These are phyloP conservation scores for Tupiocoris notatus DNA, from an alignment of 2,888 invertebrate genomes.

Conservation along the genomic window DNA sequence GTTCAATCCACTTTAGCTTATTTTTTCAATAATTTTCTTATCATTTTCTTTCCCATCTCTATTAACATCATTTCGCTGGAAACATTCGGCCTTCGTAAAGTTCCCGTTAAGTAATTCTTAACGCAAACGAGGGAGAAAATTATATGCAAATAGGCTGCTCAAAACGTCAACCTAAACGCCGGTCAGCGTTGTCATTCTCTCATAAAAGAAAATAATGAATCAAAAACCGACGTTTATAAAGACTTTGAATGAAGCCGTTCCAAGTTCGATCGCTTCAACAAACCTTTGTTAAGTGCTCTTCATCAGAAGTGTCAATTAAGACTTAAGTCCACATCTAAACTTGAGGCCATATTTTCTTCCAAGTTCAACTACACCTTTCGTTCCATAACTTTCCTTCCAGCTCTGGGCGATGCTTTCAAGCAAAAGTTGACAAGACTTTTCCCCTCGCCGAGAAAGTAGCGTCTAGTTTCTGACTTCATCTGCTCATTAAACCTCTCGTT, in stretches of 20 bases:
- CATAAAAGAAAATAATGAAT: not conserved
- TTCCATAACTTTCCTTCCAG: not conserved
- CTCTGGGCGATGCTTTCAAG: not conserved
- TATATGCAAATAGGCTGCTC: no score
- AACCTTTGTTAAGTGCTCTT: constrained; percentile 22
- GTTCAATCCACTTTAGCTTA: no score
- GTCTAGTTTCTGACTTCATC: constrained; percentile 17
- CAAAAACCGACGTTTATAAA: not conserved
- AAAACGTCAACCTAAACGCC: no score
- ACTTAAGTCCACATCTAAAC: constrained; percentile 27
- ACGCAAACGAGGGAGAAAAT: no score
- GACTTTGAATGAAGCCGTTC: not conserved
- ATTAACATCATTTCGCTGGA: no score
- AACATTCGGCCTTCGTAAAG: no score
- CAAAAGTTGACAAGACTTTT: constrained; percentile 15
- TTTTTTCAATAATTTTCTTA: no score
- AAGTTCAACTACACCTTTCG: constrained; percentile 2
- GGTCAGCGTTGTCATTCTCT: no score
- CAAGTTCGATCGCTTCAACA: not conserved
- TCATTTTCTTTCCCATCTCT: no score
- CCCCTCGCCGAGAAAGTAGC: constrained; percentile 1
- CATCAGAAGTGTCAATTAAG: constrained; percentile 36
- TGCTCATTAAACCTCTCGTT: constrained; percentile 25
- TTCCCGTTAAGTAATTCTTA: no score
- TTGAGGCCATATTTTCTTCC: constrained; percentile 27